Evolutionary conservation across 1,140 invertebrate species (phyloP), one percentile per base, ranked within the genome.

Genomic region (Triops longicaudatus): DNA sequence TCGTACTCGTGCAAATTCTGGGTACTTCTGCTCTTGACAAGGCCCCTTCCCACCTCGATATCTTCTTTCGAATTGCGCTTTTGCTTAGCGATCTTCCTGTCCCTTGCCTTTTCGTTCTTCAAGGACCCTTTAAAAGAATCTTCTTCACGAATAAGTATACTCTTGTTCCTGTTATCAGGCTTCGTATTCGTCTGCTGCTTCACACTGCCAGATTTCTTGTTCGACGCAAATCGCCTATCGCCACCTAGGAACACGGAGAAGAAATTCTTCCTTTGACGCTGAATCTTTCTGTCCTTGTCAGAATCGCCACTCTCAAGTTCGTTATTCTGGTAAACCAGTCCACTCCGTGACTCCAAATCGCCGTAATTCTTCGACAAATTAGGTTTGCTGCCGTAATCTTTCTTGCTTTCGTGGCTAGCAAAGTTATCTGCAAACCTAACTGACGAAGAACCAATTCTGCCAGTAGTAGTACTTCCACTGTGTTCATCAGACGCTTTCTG

Each of bases 231-330:
- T 5, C 50, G 14, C 22, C 50, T 17, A 17, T 63, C 50, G 10
- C 50, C 50, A 14, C 76, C 76, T 14, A 77, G 42, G 42, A 77
- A 77, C 4, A 73, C 76, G 2, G 76, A 73, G 17, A 77, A 44
- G 26, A 77, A 77, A 27, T 77, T 77, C 31, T 42, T 73, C 72
- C 76, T 26, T 28, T 77, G 76, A 7, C 76, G 76, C n/a, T 72
- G 76, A 72, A 77, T 77, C n/a, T 77, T 77, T 17, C 73, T 73
- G 37, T 73, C 72, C n/a, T 77, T 77, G 11, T 73, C 76, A n/a
- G 76, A 73, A 22, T 77, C 76, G 37, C 72, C 27, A 42, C 73
- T 77, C n/a, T 26, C 76, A 17, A 63, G 50, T 63, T 63, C 50
- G 14, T 63, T 63, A 14, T 22, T 63, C n/a, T 63, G 50, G 22